Percentiles rank a stretch among this genome's conserved stretches.
These are phyloP conservation scores for Neodon shergylaensis DNA, from an alignment of 2,113 vertebrate genomes.

Conservation along the genomic window DNA sequence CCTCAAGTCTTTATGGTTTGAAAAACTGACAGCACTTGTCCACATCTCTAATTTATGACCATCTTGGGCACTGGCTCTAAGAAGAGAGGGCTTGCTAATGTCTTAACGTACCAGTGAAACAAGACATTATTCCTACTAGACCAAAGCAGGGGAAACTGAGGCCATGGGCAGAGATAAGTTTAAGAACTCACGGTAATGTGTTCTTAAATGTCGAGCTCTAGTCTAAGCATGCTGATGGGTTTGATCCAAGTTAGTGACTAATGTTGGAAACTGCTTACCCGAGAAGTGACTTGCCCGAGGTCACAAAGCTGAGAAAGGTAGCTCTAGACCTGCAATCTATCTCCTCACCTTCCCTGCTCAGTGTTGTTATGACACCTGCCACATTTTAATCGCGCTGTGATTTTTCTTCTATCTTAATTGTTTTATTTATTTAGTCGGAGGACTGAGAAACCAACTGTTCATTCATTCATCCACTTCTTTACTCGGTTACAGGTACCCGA, in stretches of 20 bases:
- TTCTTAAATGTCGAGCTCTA: background rate
- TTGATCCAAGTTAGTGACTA: slow-evolving; percentile 16
- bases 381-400: background rate
- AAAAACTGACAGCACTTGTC: slow-evolving; percentile 49
- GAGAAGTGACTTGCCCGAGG: slow-evolving; percentile 44
- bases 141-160: slow-evolving; percentile 32
- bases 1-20: background rate
- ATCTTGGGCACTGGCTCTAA: background rate
- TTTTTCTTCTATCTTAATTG: background rate
- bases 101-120: background rate
- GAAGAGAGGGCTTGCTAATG: background rate
- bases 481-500: background rate
- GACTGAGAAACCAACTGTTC: slow-evolving; percentile 1
- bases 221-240: background rate
- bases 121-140: background rate
- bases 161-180: background rate
- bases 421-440: slow-evolving; percentile 13
- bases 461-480: background rate
- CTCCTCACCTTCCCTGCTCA: background rate
- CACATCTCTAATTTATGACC: background rate
- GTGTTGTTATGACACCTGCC: background rate
- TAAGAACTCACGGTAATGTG: slow-evolving; percentile 56
- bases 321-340: background rate
- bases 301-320: slow-evolving; percentile 33
- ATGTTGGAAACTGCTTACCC: slow-evolving; percentile 8